Base-by-base conservation (phyloP, 1,140 invertebrate species). In the Semibalanus balanoides region DNA sequence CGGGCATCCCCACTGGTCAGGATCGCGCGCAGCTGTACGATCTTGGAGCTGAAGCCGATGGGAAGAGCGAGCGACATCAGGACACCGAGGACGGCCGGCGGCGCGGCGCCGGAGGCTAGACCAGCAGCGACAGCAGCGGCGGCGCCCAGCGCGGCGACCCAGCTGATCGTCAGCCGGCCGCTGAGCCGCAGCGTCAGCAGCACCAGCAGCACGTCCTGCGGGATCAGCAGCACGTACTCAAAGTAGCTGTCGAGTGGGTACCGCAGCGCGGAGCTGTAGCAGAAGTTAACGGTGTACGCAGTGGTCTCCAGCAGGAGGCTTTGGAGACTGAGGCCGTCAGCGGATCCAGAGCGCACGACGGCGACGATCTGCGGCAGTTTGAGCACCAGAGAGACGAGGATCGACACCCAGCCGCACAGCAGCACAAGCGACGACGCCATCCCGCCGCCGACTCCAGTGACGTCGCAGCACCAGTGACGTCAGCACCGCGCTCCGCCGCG, bases 151-250 rank as follows among this genome's bases (percentile, higher is more conserved):
- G 70, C n/a, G 3, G 70, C 28, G 19, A 72, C 70, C 28, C 70
- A 29, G 70, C 70, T n/a, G 70, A 27, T n/a, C n/a, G n/a, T 28
- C 70, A 72, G 70, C n/a, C n/a, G n/a, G 9, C 70, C 70, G n/a
- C 28, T 30, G 28, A 30, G n/a, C 28, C 29, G n/a, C 70, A 72
- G 70, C 70, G 29, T 30, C n/a, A 72, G 70, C n/a, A 72, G n/a
- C n/a, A 72, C 11, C 70, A 72, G 29, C 70, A 72, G 70, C 70
- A 72, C 70, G n/a, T 72, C 70, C 29, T 72, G 70, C 70, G 70
- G 70, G 28, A 72, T 30, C 70, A 72, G 70, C n/a, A 72, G 28
- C 28, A 19, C 70, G 70, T 72, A 72, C 29, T 72, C 70, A n/a
- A 72, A 30, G 70, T 72, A 72, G n/a, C 28, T 29, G 25, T 29